Conservation (phyloP, 2,888 invertebrate genomes). For the Ectemnius continuus region DNA sequence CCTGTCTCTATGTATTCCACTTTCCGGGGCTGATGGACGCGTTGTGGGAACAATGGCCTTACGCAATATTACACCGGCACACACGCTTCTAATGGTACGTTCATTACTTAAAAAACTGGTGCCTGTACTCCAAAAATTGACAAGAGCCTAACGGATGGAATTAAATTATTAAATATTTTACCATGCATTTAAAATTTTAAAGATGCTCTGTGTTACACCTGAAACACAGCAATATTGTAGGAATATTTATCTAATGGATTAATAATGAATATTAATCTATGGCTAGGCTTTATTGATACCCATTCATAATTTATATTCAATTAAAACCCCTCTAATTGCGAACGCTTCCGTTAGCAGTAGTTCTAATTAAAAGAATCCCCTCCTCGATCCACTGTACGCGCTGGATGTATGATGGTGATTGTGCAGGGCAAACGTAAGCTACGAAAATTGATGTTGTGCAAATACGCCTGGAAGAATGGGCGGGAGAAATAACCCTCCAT, state of each 20-base stretch:
- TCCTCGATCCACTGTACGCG: conserved; percentile 21
- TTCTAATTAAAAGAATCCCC: conserved; percentile 40
- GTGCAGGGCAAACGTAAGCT: conserved; percentile 28
- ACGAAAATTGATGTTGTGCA: conserved; percentile 41
- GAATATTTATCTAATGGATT: too few species aligned
- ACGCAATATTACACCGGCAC: not conserved
- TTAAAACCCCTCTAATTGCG: conserved; percentile 53
- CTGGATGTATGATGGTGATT: conserved; percentile 38
- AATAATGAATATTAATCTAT: too few species aligned
- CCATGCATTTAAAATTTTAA: too few species aligned
- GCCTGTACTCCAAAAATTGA: too few species aligned
- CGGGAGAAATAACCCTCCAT: conserved; percentile 18
- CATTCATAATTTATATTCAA: conserved; percentile 60
- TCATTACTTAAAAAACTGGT: too few species aligned
- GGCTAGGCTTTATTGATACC: not conserved
- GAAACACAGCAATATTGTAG: too few species aligned
- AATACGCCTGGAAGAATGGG: conserved; percentile 32
- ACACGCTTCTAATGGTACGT: too few species aligned
- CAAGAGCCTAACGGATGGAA: too few species aligned
- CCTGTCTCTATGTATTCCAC: too few species aligned
- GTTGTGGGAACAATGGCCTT: not conserved
- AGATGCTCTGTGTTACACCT: too few species aligned
- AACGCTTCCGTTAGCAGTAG: conserved; percentile 47
- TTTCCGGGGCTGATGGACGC: not conserved
- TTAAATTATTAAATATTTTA: too few species aligned